These are phyloP conservation scores for Megaceryle torquata DNA, from an alignment of 2,113 vertebrate species.

Conservation along the genomic window DNA sequence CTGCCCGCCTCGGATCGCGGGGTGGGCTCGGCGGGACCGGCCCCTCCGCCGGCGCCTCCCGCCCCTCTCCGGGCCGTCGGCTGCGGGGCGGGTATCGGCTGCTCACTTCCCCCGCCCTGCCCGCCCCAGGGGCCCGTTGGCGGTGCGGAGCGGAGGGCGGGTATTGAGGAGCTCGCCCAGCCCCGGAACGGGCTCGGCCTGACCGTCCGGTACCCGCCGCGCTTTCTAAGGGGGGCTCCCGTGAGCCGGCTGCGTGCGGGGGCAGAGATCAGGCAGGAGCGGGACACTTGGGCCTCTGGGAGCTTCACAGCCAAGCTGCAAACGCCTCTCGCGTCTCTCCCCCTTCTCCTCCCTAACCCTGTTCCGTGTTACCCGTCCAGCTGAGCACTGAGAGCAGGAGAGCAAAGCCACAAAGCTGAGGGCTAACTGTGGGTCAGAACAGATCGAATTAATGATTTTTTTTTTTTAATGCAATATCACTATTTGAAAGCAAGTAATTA, in stretches of 20 bases:
- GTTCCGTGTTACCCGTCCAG: neutral
- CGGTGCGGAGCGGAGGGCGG: neutral
- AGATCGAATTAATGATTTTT: neutral
- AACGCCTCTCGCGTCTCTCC: neutral
- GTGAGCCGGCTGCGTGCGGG: neutral
- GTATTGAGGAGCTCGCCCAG: neutral
- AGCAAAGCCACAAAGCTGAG: neutral
- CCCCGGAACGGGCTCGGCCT: neutral
- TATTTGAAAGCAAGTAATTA: neutral
- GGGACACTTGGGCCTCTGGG: rapidly evolving
- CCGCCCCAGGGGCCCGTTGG: neutral
- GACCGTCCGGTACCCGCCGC: neutral
- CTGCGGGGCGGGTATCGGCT: neutral
- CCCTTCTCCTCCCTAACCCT: neutral
- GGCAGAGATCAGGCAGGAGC: neutral
- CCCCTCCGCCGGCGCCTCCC: neutral
- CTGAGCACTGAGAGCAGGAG: neutral
- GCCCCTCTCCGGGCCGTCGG: neutral
- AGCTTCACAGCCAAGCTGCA: rapidly evolving
- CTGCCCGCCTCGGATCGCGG: neutral
- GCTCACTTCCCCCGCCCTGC: neutral
- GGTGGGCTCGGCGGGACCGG: neutral
- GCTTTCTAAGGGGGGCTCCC: neutral
- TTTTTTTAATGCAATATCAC: neutral
- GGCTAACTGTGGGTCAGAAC: neutral